Evolutionary conservation across 2,888 invertebrate genomes (phyloP).

Genomic region (Periphyllus acericola): DNA sequence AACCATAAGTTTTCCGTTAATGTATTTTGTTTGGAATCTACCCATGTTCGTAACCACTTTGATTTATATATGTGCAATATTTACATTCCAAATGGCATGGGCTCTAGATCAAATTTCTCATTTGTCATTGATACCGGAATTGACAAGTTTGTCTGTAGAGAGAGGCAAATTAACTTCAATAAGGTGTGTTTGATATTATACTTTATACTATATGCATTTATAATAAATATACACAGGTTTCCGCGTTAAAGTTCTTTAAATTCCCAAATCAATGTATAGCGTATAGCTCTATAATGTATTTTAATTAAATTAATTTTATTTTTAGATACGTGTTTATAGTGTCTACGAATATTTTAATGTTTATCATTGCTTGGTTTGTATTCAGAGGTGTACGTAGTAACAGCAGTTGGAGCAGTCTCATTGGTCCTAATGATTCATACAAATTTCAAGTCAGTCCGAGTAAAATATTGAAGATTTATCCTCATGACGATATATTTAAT

Average conservation of each 20-base stretch:
- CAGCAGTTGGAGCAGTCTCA: constrained; percentile 43
- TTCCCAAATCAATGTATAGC: background rate
- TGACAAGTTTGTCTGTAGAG: constrained; percentile 76
- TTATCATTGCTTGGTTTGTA: constrained; percentile 64
- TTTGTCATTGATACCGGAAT: constrained; percentile 86
- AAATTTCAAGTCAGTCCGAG: constrained; percentile 63
- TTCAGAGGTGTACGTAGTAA: constrained; percentile 56
- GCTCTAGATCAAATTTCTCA: constrained; percentile 93
- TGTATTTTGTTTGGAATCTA: constrained; percentile 76
- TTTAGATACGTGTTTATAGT: constrained; percentile 64
- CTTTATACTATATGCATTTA: background rate
- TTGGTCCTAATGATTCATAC: constrained; percentile 59
- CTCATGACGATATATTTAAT: too few relatives aligned
- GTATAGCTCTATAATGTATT: background rate
- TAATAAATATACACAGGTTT: background rate
- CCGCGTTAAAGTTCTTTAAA: background rate
- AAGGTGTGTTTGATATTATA: constrained; percentile 70
- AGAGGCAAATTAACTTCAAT: constrained; percentile 84
- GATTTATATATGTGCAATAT: constrained; percentile 71
- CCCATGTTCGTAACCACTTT: constrained; percentile 66
- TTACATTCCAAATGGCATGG: constrained; percentile 92
- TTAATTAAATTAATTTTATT: background rate
- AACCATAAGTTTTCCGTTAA: constrained; percentile 79
- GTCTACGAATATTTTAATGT: constrained; percentile 64
- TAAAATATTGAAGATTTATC: background rate